Conservation (phyloP, 2,113 vertebrate genomes). For the Otus sunia region DNA sequence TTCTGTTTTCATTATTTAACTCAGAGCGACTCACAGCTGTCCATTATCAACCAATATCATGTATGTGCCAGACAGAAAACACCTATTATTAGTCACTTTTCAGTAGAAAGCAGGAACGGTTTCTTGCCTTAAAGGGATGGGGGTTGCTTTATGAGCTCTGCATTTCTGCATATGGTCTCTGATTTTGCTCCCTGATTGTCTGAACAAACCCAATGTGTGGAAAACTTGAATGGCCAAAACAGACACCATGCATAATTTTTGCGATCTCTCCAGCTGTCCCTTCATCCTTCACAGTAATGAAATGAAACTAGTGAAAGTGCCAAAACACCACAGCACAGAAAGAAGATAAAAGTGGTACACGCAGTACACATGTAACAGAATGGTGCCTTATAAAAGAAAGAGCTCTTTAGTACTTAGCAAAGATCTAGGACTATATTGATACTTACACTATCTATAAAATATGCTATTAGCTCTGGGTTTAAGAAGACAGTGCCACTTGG, state of each 20-base stretch:
- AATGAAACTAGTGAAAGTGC: neutral
- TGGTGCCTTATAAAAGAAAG: neutral
- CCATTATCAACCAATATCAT: neutral
- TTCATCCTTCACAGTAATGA: neutral
- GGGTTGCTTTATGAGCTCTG: neutral
- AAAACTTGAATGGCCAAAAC: neutral
- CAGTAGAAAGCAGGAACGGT: neutral
- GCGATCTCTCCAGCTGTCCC: neutral
- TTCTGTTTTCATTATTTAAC: neutral
- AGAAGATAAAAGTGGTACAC: neutral
- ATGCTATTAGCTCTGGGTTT: neutral
- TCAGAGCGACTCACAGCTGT: neutral
- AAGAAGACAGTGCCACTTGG: neutral
- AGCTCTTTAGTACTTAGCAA: neutral
- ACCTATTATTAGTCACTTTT: neutral
- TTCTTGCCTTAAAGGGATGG: neutral
- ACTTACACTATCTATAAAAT: neutral
- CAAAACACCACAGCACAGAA: neutral
- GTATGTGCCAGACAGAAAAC: neutral
- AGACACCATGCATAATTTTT: neutral
- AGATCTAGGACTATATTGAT: neutral
- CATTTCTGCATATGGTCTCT: neutral
- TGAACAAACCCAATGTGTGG: neutral
- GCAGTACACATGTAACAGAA: neutral
- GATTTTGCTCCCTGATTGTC: neutral